Conservation (phyloP, 2,888 invertebrate species). For the Punctoribates punctum region DNA sequence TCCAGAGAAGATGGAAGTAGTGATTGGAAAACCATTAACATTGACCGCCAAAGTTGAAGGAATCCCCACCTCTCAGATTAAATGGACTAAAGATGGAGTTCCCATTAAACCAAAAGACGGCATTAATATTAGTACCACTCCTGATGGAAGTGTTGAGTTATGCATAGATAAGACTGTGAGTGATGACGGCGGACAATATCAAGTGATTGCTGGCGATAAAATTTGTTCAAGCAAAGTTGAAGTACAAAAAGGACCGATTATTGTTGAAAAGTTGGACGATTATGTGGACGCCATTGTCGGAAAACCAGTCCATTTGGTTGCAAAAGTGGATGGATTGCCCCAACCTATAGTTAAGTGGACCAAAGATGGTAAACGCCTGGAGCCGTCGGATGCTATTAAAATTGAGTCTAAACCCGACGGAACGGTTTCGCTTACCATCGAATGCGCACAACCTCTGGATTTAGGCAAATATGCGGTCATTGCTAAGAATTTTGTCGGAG, state of each 20-base stretch:
- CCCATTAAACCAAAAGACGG: conserved; percentile 40
- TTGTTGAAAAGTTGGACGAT: conserved; percentile 59
- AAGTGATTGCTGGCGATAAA: conserved; percentile 63
- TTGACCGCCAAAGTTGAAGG: conserved; percentile 63
- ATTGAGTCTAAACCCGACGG: conserved; percentile 39
- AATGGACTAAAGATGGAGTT: conserved; percentile 61
- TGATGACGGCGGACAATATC: conserved; percentile 52
- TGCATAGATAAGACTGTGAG: conserved; percentile 57
- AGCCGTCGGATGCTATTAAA: not conserved
- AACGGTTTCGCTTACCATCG: conserved; percentile 50
- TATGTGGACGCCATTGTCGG: conserved; percentile 55
- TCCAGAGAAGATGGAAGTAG: conserved; percentile 1
- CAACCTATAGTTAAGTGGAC: conserved; percentile 75
- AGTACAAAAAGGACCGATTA: conserved; percentile 55
- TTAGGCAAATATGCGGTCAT: conserved; percentile 53
- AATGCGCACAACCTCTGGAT: conserved; percentile 50
- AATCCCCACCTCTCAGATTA: conserved; percentile 78
- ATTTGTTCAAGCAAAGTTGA: conserved; percentile 48
- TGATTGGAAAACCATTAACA: conserved; percentile 46
- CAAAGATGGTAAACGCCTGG: conserved; percentile 23
- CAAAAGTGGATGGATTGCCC: conserved; percentile 85
- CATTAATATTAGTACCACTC: conserved; percentile 50
- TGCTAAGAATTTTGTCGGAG: conserved; percentile 51
- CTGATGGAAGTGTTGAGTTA: conserved; percentile 59
- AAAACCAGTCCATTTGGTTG: conserved; percentile 73